Evolutionary conservation across 1,140 invertebrate genomes (phyloP), one percentile per base, ranked within the genome.

Genomic region (Solen grandis): DNA sequence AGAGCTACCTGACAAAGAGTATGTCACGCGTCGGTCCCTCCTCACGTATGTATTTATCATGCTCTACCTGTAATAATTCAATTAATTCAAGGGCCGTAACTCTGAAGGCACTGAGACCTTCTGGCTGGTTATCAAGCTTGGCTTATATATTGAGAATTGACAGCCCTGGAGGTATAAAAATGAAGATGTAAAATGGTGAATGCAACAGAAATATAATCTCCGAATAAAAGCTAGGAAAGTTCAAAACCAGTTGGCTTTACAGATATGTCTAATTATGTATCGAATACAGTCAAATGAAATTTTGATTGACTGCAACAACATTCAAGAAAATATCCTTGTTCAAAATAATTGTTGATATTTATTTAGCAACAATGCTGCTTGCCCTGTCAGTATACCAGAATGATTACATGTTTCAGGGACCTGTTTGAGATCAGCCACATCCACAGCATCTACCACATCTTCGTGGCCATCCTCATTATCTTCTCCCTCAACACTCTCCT

Each of bases 381-480:
- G 63, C n/a, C 5, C 13, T 38, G 14, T 52, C 1, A 55, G 16
- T 38, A 35, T 25, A 35, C 46, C 31, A 36, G n/a, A 66, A 54
- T 81, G 16, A 46, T 22, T 35, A 57, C 77, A 60, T 60, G 35
- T 91, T 89, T 63, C 75, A 97, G 96, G 1, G 95, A 96, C 36
- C 93, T 97, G 35, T 94, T 96, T 84, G 93, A 96, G 88, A 94
- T 96, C 72, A 94, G 94, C 73, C 96, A 98, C 90, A 95, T 97
- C 78, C 93, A 93, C 86, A 96, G 96, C 0, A 95, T 97, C 72
- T 96, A 96, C 89, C 95, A 97, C 91, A 95, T 97, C 65, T 97
- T 97, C 91, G 93, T 95, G n/a, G 95, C 95, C 54, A 95, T 96
- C 82, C 93, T 97, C 29, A 93, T 97, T 55, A 93, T 97, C 57